Percentiles rank a stretch among this genome's conserved stretches.
phyloP scores from a whole-genome alignment of 2,888 invertebrate genomes.

The Drosophila austrosaltans region DNA sequence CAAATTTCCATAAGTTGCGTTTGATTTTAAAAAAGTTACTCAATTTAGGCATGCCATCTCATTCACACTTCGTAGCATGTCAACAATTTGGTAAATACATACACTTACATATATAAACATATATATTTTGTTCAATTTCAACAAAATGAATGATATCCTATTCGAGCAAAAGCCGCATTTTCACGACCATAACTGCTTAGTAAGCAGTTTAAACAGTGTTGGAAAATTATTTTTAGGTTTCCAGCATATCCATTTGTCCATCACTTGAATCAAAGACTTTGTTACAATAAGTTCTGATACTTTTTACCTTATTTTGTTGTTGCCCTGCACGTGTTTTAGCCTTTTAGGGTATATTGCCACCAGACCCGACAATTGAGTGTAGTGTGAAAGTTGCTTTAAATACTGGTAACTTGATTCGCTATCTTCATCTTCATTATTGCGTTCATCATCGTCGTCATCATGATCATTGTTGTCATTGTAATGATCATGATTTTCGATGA shows the following conservation, averaged over 20 bases:
- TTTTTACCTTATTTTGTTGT: slow-evolving; percentile 23
- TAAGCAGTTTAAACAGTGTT: too few relatives aligned
- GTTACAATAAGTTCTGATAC: slow-evolving; percentile 27
- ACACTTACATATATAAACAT: too few relatives aligned
- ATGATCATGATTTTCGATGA: slow-evolving; percentile 7
- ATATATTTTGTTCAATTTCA: too few relatives aligned
- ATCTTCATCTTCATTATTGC: neutral
- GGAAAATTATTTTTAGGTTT: neutral
- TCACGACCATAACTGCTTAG: too few relatives aligned
- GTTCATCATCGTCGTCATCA: neutral
- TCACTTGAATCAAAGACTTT: neutral
- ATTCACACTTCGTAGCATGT: too few relatives aligned
- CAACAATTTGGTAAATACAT: too few relatives aligned
- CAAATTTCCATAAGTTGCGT: too few relatives aligned
- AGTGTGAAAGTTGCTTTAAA: slow-evolving; percentile 79
- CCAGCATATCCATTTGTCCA: slow-evolving; percentile 6
- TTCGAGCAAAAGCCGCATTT: too few relatives aligned
- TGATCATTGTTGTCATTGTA: slow-evolving; percentile 31
- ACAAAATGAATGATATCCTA: too few relatives aligned
- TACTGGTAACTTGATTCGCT: slow-evolving; percentile 41
- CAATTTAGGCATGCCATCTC: too few relatives aligned
- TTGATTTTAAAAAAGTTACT: too few relatives aligned
- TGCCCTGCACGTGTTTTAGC: slow-evolving; percentile 71
- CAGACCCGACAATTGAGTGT: slow-evolving; percentile 65
- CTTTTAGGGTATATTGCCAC: slow-evolving; percentile 71